Conservation (phyloP, 2,113 vertebrate genomes). For the Grammomys surdaster region DNA sequence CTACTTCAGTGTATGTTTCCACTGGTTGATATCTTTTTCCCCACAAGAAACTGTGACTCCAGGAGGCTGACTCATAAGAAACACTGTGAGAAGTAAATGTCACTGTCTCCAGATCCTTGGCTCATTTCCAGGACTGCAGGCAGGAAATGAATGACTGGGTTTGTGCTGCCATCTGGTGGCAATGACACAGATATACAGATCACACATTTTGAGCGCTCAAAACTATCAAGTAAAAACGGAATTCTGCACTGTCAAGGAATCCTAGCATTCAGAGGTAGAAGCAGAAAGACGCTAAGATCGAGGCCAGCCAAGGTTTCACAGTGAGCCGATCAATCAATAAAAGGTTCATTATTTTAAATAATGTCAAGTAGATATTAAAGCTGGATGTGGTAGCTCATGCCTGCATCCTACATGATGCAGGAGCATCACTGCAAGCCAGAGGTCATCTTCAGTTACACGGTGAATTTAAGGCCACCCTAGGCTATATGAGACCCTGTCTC, state of each 20-base stretch:
- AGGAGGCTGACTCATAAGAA: not conserved
- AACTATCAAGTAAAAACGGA: not conserved
- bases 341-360: slow-evolving; percentile 10
- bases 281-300: not conserved
- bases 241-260: not conserved
- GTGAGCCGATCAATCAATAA: not conserved
- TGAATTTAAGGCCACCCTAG: not conserved
- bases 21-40: not conserved
- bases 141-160: not conserved
- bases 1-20: not conserved
- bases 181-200: not conserved
- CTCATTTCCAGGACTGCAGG: not conserved
- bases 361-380: not conserved
- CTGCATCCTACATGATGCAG: too few relatives aligned
- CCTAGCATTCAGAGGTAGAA: not conserved
- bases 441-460: not conserved
- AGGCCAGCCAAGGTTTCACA: not conserved
- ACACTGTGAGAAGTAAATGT: not conserved
- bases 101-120: not conserved
- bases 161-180: slow-evolving; percentile 58
- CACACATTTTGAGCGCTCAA: not conserved
- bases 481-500: too few relatives aligned
- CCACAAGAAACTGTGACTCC: not conserved
- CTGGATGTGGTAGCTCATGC: not conserved
- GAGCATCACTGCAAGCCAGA: not conserved